Evolutionary conservation across 2,888 invertebrate species (phyloP).

Genomic region (Agrenia bidenticulata): DNA sequence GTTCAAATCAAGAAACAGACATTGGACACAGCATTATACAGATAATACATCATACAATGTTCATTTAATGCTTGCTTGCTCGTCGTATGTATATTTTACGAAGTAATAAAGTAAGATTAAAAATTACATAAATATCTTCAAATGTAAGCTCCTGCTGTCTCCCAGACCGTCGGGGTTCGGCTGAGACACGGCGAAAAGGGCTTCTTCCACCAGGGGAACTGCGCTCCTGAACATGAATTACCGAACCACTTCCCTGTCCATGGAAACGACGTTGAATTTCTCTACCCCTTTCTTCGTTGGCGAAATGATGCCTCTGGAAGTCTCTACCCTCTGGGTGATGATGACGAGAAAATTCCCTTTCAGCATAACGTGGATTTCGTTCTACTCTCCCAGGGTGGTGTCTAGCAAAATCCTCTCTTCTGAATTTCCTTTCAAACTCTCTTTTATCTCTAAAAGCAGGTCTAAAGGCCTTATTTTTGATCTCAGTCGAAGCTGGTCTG

Average conservation of each 20-base stretch:
- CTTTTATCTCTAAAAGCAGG: too few relatives aligned
- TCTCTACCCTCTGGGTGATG: slow-evolving; percentile 2
- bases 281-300: neutral
- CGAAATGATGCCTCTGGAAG: neutral
- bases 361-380: too few relatives aligned
- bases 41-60: too few relatives aligned
- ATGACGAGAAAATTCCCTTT: neutral
- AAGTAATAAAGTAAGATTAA: neutral
- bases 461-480: too few relatives aligned
- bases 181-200: neutral
- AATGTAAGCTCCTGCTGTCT: slow-evolving; percentile 8
- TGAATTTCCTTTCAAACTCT: too few relatives aligned
- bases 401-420: too few relatives aligned
- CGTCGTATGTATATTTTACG: too few relatives aligned
- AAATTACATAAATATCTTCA: slow-evolving; percentile 21
- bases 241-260: neutral
- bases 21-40: too few relatives aligned
- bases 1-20: too few relatives aligned
- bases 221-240: neutral
- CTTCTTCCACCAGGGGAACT: neutral
- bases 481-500: too few relatives aligned
- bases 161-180: neutral
- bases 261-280: neutral
- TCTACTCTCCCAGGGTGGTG: too few relatives aligned
- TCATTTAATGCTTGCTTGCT: too few relatives aligned